These are phyloP conservation scores for Tiliqua scincoides DNA, from an alignment of 2,113 vertebrate genomes.

Conservation along the genomic window DNA sequence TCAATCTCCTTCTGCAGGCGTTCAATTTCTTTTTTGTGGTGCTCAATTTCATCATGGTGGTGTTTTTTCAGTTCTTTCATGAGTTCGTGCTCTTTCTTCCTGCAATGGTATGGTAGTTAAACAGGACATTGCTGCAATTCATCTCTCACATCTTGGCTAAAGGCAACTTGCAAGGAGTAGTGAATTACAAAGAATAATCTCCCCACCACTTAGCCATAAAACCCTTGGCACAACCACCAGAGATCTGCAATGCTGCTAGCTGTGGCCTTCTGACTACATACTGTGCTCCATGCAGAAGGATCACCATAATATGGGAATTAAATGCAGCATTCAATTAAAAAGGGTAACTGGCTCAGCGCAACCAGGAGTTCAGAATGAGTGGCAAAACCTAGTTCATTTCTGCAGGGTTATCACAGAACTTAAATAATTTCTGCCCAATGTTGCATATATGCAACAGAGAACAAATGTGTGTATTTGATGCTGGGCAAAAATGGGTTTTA, in stretches of 20 bases:
- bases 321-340: not conserved
- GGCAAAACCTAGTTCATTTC: not conserved
- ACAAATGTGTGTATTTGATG: too few species aligned
- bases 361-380: not conserved
- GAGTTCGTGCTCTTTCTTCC: slow-evolving; percentile 87
- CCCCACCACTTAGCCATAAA: not conserved
- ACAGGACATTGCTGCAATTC: not conserved
- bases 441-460: too few species aligned
- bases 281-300: not conserved
- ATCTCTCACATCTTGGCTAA: not conserved
- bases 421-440: too few species aligned
- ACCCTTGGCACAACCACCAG: too few species aligned
- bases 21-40: slow-evolving; percentile 90
- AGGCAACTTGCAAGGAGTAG: not conserved
- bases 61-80: slow-evolving; percentile 82
- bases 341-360: not conserved
- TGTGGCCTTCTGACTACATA: not conserved
- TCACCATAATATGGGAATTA: not conserved
- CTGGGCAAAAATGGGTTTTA: too few species aligned
- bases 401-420: not conserved
- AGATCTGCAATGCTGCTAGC: not conserved
- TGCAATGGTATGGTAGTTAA: slow-evolving; percentile 53
- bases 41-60: slow-evolving; percentile 88
- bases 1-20: slow-evolving; percentile 90
- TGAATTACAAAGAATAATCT: not conserved